phyloP scores from a whole-genome alignment of 2,113 vertebrate species.

The Sinocyclocheilus anshuiensis region DNA sequence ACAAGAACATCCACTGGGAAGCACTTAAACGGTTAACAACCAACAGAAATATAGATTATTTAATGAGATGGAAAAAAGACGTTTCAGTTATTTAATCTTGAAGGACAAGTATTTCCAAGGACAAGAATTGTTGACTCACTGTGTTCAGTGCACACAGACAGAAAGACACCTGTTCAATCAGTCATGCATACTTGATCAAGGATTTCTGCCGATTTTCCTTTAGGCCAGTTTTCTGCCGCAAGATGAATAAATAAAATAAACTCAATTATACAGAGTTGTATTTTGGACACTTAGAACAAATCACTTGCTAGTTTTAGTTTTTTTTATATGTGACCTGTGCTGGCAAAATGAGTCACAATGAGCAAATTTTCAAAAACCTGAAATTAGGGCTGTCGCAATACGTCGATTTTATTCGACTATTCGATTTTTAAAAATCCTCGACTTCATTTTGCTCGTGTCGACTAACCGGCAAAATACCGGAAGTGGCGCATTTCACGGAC shows the following conservation, averaged over 20 bases:
- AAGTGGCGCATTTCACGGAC: no score
- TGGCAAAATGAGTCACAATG: no score
- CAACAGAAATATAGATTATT: not conserved
- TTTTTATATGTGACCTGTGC: no score
- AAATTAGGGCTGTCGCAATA: no score
- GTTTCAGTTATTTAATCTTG: not conserved
- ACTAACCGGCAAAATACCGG: no score
- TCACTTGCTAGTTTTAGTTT: not conserved
- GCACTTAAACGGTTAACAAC: not conserved
- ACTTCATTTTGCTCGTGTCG: no score
- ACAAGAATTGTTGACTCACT: conserved; percentile 4
- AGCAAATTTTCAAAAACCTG: no score
- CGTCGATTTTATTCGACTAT: no score
- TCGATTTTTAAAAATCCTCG: no score
- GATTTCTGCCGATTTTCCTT: not conserved
- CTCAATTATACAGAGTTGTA: not conserved
- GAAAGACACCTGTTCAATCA: conserved; percentile 23
- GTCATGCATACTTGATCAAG: not conserved
- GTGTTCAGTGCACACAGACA: not conserved
- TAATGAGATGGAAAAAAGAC: not conserved
- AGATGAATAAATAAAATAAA: conserved; percentile 4
- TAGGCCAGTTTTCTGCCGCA: not conserved
- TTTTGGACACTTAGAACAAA: not conserved
- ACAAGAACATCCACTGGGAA: not conserved
- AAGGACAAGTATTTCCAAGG: conserved; percentile 19